Conservation (phyloP, 2,113 vertebrate genomes). For the Oryctolagus cuniculus region mOryCun1.1 NC_091432.1:199743001-199743500, state of each 20-base stretch:
- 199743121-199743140: neutral
- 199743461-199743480: neutral
- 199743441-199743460: neutral
- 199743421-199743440: neutral
- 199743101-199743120: neutral
- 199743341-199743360: neutral
- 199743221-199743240: neutral
- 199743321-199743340: neutral
- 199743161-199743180: neutral
- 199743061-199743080: constrained; percentile 39
- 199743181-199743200: neutral
- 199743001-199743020: constrained; percentile 27
- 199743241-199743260: neutral
- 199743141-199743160: neutral
- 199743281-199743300: neutral
- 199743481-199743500: neutral
- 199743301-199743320: neutral
- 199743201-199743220: neutral
- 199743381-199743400: neutral
- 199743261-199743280: neutral
- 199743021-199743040: neutral
- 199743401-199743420: neutral
- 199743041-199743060: neutral
- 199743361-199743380: neutral
- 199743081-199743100: neutral